Evolutionary conservation across 64 coral and sea anemone species (phyloP).

Genomic region (Astreopora myriophthalma): DNA sequence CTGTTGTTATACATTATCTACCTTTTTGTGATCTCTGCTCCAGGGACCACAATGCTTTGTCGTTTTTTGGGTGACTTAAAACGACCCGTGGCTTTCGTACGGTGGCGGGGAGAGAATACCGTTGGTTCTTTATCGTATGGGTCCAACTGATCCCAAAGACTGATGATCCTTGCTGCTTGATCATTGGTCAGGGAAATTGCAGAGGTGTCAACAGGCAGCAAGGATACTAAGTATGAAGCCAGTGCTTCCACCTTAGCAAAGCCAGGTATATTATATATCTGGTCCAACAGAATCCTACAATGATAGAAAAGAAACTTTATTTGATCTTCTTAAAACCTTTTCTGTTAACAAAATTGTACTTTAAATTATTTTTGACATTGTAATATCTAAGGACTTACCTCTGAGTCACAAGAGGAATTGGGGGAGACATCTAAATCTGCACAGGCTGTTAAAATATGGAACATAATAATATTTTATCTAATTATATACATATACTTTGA

Average conservation of each 20-base stretch:
- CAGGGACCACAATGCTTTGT: not conserved
- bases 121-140: not conserved
- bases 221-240: not conserved
- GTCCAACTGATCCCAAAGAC: not conserved
- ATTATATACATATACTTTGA: not conserved
- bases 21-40: not conserved
- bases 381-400: not conserved
- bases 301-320: not conserved
- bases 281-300: not conserved
- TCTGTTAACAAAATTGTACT: not conserved
- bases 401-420: not conserved
- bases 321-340: not conserved
- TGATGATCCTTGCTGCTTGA: too few relatives aligned
- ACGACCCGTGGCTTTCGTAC: not conserved
- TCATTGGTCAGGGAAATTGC: not conserved
- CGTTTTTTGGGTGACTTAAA: not conserved
- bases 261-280: not conserved
- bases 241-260: too few relatives aligned
- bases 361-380: not conserved
- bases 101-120: not conserved
- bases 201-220: not conserved
- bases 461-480: not conserved
- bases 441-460: not conserved
- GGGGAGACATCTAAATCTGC: not conserved
- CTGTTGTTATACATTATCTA: not conserved